phyloP scores from a whole-genome alignment of 2,888 invertebrate genomes.

The Chaitophorus viminalis region DNA sequence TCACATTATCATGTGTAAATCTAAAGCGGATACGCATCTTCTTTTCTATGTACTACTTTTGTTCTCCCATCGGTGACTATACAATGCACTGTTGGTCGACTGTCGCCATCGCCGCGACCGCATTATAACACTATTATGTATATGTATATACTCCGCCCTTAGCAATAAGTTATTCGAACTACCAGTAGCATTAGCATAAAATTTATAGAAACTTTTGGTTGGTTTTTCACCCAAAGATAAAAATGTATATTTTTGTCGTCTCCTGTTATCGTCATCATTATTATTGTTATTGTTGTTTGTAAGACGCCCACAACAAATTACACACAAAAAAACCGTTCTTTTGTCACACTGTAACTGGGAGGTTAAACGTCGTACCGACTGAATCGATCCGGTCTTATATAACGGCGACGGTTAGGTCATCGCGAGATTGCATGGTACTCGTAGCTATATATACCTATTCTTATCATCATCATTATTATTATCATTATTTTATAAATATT shows the following conservation, averaged over 20 bases:
- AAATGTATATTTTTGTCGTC: constrained; percentile 19
- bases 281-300: constrained; percentile 19
- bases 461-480: constrained; percentile 12
- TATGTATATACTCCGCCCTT: background rate
- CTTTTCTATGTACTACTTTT: constrained; percentile 38
- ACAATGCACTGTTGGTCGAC: background rate
- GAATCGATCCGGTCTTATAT: constrained; percentile 26
- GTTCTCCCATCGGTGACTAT: constrained; percentile 23
- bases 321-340: constrained; percentile 17
- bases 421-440: constrained; percentile 12
- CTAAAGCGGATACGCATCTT: constrained; percentile 37
- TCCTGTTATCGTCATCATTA: background rate
- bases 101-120: background rate
- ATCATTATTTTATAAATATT: constrained; percentile 34
- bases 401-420: constrained; percentile 31
- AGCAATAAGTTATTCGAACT: constrained; percentile 10
- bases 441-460: constrained; percentile 18
- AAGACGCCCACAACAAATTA: constrained; percentile 44
- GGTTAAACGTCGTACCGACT: background rate
- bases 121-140: background rate
- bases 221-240: constrained; percentile 33
- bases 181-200: constrained; percentile 57
- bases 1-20: constrained; percentile 20
- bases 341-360: constrained; percentile 44
- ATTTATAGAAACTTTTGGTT: constrained; percentile 13